Base-by-base conservation (phyloP, 2,888 invertebrate genomes). In the Lepidochitona cinerea region DNA sequence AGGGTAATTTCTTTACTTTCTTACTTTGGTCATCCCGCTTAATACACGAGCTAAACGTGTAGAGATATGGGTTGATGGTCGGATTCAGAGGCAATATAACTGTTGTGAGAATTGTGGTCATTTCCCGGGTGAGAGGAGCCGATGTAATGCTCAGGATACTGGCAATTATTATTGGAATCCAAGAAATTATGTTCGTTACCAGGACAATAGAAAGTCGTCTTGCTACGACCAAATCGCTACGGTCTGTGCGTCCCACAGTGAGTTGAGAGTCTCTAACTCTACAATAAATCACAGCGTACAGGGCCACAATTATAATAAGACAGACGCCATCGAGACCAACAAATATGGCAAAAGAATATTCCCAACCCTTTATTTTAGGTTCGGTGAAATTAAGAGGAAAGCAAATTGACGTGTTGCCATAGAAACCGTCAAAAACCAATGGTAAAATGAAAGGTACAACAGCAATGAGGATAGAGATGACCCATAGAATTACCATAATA, bases 81-180 rank as follows among this genome's bases (percentile, higher is more conserved):
- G 79, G 75, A 75, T 82, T 82, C 41, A 82, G 79, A 3, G 82
- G 82, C 26, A 82, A 70, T 29, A 81, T 76, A 66, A 82, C 23
- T 5, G 37, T 37, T 7, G 66, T 37, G 18, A 66, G 26, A 35
- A 66, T 37, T 18, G 66, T 37, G 35, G 37, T 37, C 37, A 37
- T 66, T 7, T 66, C 66, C 5, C 37, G 29, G n/a, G 35, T 66
- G 4, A 66, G 66, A 26, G 66, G 37, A 32, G 29, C 59, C 4
- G 12, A 23, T 2, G 26, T 59, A 14, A 59, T 59, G 26, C 59
- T 59, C 12, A 59, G 23, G 59, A 59, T 32, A 29, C 36, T 66
- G 26, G 66, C 35, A 18, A 36, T 3, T 3, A 66, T 37, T 3
- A 66, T 14, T 33, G 66, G 66, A 9, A 66, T 66, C 66, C 66